Evolutionary conservation across 1,140 invertebrate genomes (phyloP).

Genomic region (Meloidogyne exigua): DNA sequence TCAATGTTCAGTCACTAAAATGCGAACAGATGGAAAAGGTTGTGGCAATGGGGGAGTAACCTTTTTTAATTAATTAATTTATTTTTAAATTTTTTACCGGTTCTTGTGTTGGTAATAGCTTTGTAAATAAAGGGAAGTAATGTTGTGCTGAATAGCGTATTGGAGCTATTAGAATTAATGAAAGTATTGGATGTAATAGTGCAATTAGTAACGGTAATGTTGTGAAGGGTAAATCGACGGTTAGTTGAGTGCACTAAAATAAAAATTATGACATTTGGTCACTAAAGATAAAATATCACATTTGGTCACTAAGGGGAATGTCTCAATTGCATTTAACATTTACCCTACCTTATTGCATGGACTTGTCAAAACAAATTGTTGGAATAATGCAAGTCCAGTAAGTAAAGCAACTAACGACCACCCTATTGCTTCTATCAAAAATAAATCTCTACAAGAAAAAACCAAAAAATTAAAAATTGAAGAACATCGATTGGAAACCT

Average conservation of each 20-base stretch:
- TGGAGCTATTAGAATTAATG: conserved; percentile 12
- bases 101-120: conserved; percentile 17
- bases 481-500: neutral
- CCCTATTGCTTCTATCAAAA: conserved; percentile 7
- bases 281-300: too few relatives aligned
- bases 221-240: conserved; percentile 22
- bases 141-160: conserved; percentile 19
- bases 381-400: conserved; percentile 15
- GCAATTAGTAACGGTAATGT: conserved; percentile 17
- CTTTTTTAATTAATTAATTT: neutral
- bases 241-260: conserved; percentile 17
- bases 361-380: conserved; percentile 17
- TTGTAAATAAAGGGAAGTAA: conserved; percentile 11
- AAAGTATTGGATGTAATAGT: conserved; percentile 18
- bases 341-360: conserved; percentile 17
- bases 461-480: conserved; percentile 15
- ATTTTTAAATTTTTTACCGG: conserved; percentile 10
- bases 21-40: neutral
- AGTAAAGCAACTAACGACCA: conserved; percentile 14
- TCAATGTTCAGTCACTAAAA: too few relatives aligned
- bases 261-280: neutral
- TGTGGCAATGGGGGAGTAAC: conserved; percentile 10
- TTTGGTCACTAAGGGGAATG: too few relatives aligned
- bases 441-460: conserved; percentile 20
- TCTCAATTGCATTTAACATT: neutral